Conservation (phyloP, 2,797 vertebrate genomes). For the Triplophysa yarkandensis region DNA sequence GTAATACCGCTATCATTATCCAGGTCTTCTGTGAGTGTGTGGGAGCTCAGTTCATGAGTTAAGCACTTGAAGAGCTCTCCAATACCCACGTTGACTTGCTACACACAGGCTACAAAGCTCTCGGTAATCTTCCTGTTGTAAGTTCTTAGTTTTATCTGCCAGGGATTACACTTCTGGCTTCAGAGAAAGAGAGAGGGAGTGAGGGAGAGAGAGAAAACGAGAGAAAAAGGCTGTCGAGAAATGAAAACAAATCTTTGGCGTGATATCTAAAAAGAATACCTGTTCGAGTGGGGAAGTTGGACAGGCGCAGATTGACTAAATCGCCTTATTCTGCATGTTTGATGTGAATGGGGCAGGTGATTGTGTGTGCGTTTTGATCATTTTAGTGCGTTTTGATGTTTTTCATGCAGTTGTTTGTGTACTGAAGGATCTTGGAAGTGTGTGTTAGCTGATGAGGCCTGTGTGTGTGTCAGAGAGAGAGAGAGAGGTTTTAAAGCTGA, state of each 20-base stretch:
- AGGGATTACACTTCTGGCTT: slow-evolving; percentile 79
- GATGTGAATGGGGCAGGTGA: slow-evolving; percentile 65
- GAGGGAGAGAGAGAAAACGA: slow-evolving; percentile 65
- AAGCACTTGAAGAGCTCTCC: slow-evolving; percentile 76
- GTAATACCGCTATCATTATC: slow-evolving; percentile 74
- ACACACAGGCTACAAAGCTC: slow-evolving; percentile 77
- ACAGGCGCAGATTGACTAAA: slow-evolving; percentile 74
- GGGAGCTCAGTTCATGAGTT: slow-evolving; percentile 74
- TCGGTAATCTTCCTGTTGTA: slow-evolving; percentile 81
- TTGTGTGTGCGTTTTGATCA: slow-evolving; percentile 68
- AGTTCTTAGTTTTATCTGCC: slow-evolving; percentile 82
- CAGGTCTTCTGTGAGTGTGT: slow-evolving; percentile 64
- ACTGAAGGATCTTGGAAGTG: not conserved
- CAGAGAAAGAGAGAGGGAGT: slow-evolving; percentile 66
- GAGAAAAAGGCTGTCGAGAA: slow-evolving; percentile 67
- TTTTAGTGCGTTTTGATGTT: slow-evolving; percentile 62
- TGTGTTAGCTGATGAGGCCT: slow-evolving; percentile 26
- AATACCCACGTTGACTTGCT: slow-evolving; percentile 71
- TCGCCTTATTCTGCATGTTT: slow-evolving; percentile 79
- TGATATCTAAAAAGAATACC: slow-evolving; percentile 73
- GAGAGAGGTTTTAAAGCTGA: slow-evolving; percentile 57
- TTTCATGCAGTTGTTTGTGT: slow-evolving; percentile 21
- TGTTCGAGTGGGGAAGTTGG: slow-evolving; percentile 77
- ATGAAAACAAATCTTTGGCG: slow-evolving; percentile 78
- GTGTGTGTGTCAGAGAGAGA: slow-evolving; percentile 47